phyloP scores from a whole-genome alignment of 2,113 vertebrate species.

The Oncorhynchus gorbuscha region DNA sequence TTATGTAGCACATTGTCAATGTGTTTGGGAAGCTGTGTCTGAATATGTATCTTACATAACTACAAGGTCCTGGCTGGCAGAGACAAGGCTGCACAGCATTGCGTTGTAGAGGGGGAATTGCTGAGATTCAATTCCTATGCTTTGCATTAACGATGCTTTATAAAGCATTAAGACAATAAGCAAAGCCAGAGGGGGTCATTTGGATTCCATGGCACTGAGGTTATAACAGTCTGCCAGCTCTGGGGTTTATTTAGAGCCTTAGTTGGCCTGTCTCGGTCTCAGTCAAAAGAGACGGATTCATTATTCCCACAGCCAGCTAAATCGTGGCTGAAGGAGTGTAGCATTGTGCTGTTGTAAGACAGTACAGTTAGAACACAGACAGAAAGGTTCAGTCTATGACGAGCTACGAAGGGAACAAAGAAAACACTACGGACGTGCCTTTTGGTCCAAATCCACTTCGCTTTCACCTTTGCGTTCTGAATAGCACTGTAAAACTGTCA shows the following conservation, averaged over 20 bases:
- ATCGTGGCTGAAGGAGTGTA: not conserved
- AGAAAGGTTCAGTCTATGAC: not conserved
- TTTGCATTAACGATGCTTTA: conserved; percentile 58
- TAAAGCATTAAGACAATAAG: conserved; percentile 61
- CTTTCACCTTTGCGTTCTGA: not conserved
- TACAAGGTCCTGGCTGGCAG: not conserved
- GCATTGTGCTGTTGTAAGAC: too few species aligned
- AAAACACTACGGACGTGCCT: not conserved
- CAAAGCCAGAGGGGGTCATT: conserved; percentile 56
- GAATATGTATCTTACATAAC: conserved; percentile 30
- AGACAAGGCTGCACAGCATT: conserved; percentile 28
- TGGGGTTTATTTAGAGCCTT: conserved; percentile 30
- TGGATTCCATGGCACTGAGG: conserved; percentile 56
- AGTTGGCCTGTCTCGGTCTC: conserved; percentile 28
- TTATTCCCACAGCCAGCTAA: not conserved
- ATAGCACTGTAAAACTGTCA: conserved; percentile 58
- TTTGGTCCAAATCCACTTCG: not conserved
- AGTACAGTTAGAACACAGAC: not conserved
- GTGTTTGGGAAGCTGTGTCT: conserved; percentile 21
- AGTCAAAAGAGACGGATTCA: conserved; percentile 46
- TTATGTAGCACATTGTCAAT: conserved; percentile 36
- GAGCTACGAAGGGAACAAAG: not conserved
- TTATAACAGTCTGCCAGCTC: conserved; percentile 40
- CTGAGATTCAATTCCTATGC: conserved; percentile 52
- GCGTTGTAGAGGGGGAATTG: conserved; percentile 17